Percentiles rank a stretch among this genome's conserved stretches.
phyloP scores from a whole-genome alignment of 2,113 vertebrate genomes.

The Zosterops japonicus region DNA sequence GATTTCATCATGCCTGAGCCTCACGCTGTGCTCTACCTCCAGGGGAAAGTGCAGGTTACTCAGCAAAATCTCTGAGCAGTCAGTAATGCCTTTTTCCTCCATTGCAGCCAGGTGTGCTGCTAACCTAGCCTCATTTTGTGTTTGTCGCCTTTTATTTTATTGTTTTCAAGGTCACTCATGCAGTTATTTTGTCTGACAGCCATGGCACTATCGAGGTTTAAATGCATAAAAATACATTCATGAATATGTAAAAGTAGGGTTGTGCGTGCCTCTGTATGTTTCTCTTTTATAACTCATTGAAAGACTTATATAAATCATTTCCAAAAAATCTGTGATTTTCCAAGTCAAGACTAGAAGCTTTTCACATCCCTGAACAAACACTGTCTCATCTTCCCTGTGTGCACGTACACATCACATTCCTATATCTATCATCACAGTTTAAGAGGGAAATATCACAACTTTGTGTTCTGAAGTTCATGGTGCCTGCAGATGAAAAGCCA shows the following conservation, averaged over 20 bases:
- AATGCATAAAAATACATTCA: not conserved
- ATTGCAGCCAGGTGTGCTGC: not conserved
- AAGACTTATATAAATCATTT: not conserved
- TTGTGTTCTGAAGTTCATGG: accelerated
- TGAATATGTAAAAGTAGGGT: not conserved
- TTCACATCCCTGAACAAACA: not conserved
- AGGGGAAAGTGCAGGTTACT: not conserved
- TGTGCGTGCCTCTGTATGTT: not conserved
- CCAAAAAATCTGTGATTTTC: not conserved
- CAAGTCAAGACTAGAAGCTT: not conserved
- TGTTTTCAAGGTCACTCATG: not conserved
- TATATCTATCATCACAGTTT: not conserved
- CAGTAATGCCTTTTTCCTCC: not conserved
- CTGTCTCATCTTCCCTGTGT: not conserved
- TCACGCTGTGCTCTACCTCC: not conserved
- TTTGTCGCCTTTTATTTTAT: not conserved
- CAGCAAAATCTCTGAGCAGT: not conserved
- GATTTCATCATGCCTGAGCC: not conserved
- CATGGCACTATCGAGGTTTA: not conserved
- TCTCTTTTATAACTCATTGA: not conserved
- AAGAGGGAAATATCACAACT: not conserved
- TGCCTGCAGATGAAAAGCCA: not conserved
- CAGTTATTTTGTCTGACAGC: not conserved
- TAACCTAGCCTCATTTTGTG: not conserved
- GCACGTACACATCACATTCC: too few species aligned